Conservation (phyloP, 1,140 invertebrate species). For the Venturia canescens region DNA sequence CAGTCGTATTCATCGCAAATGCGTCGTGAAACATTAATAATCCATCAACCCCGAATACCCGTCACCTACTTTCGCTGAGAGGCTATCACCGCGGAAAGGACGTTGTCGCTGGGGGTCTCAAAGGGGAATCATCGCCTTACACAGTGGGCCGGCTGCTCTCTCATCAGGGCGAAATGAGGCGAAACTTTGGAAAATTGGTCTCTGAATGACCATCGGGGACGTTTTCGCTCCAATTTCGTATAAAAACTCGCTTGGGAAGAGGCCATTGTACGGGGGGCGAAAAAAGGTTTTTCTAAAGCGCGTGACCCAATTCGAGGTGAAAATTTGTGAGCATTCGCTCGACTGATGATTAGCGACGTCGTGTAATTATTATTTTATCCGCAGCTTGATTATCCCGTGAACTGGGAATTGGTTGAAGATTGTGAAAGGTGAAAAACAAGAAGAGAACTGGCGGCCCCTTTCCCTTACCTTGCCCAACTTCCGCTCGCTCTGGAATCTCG, state of each 20-base stretch:
- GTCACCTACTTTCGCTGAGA: background rate
- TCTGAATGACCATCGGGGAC: background rate
- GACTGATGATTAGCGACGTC: background rate
- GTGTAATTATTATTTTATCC: no score
- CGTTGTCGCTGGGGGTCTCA: background rate
- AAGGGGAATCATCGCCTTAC: background rate
- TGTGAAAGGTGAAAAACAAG: background rate
- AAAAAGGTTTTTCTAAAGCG: background rate
- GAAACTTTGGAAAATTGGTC: background rate
- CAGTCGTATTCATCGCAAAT: background rate
- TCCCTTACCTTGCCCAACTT: background rate
- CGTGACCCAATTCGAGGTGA: no score
- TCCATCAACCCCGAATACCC: slow-evolving; percentile 3
- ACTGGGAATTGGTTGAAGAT: background rate
- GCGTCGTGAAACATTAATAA: slow-evolving; percentile 24
- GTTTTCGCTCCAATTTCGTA: background rate
- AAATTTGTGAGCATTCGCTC: no score
- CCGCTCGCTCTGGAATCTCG: background rate
- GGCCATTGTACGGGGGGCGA: background rate
- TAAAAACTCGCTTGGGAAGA: background rate
- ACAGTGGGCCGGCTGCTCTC: background rate
- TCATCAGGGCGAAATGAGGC: background rate
- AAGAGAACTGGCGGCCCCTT: background rate
- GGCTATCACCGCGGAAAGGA: background rate
- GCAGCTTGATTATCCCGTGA: background rate